phyloP scores from a whole-genome alignment of 2,888 invertebrate species.

The Eristalis intricaria region DNA sequence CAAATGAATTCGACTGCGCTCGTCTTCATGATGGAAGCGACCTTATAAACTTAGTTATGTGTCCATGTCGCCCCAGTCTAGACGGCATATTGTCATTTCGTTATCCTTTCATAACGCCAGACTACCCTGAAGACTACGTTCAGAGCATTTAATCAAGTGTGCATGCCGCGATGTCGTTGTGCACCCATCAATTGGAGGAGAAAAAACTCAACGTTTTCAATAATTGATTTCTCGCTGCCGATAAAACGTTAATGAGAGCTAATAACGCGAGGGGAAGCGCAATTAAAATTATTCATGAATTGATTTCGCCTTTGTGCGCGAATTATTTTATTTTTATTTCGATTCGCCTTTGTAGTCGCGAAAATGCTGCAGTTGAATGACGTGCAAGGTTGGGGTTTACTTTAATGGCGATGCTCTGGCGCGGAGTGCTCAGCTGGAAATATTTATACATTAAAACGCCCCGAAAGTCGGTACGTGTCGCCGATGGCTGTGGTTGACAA shows the following conservation, averaged over 20 bases:
- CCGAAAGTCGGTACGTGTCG: too few species aligned
- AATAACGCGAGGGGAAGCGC: slow-evolving; percentile 54
- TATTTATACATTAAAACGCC: too few species aligned
- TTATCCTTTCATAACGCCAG: background rate
- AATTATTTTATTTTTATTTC: slow-evolving; percentile 2
- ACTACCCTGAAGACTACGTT: background rate
- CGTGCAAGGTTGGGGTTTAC: too few species aligned
- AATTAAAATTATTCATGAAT: slow-evolving; percentile 59
- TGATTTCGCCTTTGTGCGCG: slow-evolving; percentile 8
- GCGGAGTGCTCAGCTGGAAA: too few species aligned
- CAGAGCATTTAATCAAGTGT: slow-evolving; percentile 34
- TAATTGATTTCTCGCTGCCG: slow-evolving; percentile 55
- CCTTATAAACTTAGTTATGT: background rate
- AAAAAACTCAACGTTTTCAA: background rate
- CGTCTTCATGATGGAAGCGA: background rate
- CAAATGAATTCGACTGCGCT: background rate
- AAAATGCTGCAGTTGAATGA: slow-evolving; percentile 14
- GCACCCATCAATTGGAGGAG: background rate
- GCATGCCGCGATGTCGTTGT: background rate
- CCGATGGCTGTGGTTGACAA: too few species aligned
- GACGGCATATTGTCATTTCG: slow-evolving; percentile 30
- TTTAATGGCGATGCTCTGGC: background rate
- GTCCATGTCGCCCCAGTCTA: slow-evolving; percentile 22
- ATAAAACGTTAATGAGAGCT: slow-evolving; percentile 58
- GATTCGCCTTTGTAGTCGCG: slow-evolving; percentile 25